These are phyloP conservation scores for Orthosia gracilis DNA, from an alignment of 2,888 invertebrate species.

Conservation along the genomic window DNA sequence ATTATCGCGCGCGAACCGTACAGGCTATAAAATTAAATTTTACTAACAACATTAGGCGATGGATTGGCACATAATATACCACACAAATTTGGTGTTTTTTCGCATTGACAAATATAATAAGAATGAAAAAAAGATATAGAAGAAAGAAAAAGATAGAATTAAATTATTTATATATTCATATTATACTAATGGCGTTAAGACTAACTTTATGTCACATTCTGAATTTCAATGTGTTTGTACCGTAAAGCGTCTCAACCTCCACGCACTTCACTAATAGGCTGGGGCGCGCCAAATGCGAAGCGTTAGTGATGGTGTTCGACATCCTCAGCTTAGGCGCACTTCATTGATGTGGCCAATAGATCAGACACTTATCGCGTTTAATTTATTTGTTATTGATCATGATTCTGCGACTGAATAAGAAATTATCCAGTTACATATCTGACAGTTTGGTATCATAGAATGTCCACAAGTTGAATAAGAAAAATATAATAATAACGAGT, in stretches of 20 bases:
- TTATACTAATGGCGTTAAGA: background rate
- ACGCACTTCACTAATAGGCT: background rate
- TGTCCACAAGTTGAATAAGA: background rate
- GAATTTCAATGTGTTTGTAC: background rate
- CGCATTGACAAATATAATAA: background rate
- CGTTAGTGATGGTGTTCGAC: background rate
- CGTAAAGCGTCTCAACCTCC: background rate
- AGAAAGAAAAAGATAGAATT: no score
- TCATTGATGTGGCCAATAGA: background rate
- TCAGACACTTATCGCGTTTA: background rate
- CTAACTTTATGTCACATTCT: background rate
- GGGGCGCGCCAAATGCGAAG: background rate
- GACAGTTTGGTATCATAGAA: background rate
- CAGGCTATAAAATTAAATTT: constrained; percentile 5
- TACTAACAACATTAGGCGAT: constrained; percentile 15
- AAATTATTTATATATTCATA: background rate
- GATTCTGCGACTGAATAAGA: background rate
- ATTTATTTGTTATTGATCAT: constrained; percentile 4
- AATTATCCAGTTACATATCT: background rate
- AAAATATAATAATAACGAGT: constrained; percentile 30
- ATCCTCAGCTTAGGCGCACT: background rate
- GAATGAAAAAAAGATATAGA: no score
- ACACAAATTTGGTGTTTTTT: background rate
- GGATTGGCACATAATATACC: background rate
- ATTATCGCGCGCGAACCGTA: constrained; percentile 2